These are phyloP conservation scores for Pantherophis vulpinus DNA, from an alignment of 2,797 vertebrate species.

Conservation along the genomic window DNA sequence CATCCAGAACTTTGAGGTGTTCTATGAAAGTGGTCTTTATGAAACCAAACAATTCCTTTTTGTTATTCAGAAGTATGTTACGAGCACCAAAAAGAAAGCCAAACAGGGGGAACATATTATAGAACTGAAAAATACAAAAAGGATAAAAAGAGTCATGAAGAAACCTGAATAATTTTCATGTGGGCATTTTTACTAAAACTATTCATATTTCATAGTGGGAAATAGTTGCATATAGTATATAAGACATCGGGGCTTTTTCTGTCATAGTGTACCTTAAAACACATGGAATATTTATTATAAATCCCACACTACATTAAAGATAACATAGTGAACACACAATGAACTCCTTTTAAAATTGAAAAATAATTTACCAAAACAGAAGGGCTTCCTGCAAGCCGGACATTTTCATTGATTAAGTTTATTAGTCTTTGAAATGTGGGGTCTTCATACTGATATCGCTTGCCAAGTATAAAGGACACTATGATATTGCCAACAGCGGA, in stretches of 20 bases:
- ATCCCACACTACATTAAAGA: neutral
- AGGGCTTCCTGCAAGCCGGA: neutral
- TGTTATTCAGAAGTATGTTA: neutral
- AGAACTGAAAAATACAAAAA: neutral
- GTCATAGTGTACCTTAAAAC: neutral
- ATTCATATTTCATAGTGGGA: neutral
- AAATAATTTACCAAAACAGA: neutral
- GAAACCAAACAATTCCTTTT: neutral
- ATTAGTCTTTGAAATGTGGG: constrained; percentile 17
- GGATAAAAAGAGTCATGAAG: neutral
- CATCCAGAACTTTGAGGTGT: neutral
- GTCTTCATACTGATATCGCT: constrained; percentile 38
- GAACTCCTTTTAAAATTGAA: neutral
- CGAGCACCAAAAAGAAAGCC: neutral
- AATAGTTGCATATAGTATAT: neutral
- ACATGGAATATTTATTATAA: neutral
- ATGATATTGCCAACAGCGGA: constrained; percentile 35
- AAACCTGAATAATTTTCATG: neutral
- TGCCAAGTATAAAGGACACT: constrained; percentile 32
- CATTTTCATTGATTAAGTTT: neutral
- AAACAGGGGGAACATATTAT: constrained; percentile 18
- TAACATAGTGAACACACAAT: neutral
- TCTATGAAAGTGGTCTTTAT: constrained; percentile 2
- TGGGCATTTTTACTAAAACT: neutral
- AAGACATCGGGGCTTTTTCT: neutral